Conservation (phyloP, 2,888 invertebrate genomes). For the Allophyes oxyacanthae region DNA sequence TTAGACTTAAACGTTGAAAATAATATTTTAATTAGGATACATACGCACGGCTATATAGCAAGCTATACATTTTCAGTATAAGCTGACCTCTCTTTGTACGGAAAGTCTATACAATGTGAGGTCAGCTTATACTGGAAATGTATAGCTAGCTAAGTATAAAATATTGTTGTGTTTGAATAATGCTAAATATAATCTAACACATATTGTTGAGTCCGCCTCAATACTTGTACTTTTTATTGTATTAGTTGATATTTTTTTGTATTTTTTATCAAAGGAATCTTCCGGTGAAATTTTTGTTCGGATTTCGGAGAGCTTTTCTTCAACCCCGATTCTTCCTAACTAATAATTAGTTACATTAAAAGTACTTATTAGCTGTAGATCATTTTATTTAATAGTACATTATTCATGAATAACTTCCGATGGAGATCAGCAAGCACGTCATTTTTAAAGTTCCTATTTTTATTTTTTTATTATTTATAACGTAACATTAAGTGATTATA, state of each 20-base stretch:
- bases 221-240: constrained; percentile 24
- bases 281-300: background rate
- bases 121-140: too few species aligned
- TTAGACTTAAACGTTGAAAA: background rate
- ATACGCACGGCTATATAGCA: too few species aligned
- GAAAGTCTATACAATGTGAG: too few species aligned
- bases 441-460: constrained; percentile 75
- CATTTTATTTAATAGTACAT: constrained; percentile 9
- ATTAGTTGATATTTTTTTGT: constrained; percentile 27
- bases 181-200: constrained; percentile 7
- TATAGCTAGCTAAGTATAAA: too few species aligned
- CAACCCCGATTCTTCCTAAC: constrained; percentile 16
- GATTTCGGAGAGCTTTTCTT: constrained; percentile 1
- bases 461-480: constrained; percentile 60
- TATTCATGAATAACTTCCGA: constrained; percentile 25
- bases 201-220: constrained; percentile 51
- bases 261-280: constrained; percentile 3
- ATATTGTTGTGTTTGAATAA: constrained; percentile 1
- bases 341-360: constrained; percentile 35
- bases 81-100: too few species aligned
- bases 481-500: constrained; percentile 30
- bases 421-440: constrained; percentile 60
- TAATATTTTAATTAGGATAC: background rate
- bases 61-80: too few species aligned
- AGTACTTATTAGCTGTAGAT: constrained; percentile 62